Base-by-base conservation (phyloP, 2,888 invertebrate genomes). In the Brachyopa scutellaris region DNA sequence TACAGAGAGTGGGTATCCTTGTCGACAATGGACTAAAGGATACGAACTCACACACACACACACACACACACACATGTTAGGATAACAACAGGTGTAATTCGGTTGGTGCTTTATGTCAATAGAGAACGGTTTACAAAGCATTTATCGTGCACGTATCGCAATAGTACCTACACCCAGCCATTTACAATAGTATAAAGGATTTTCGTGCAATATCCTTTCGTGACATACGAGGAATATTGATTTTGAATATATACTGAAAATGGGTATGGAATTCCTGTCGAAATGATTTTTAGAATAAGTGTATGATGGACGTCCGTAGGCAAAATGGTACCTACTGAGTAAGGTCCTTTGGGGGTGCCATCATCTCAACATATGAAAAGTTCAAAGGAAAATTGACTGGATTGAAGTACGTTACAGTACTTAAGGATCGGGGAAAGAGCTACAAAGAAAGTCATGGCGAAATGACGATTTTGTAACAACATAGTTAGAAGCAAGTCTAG, bases 51-150 rank as follows among this genome's bases (percentile, higher is more conserved):
- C 42, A 9, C 9, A 29, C 6, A 42, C 19, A 19, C 26, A 47
- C 2, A 31, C 5, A 21, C 1, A 11, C n/a, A 33, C 13, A 23
- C 6, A 47, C 6, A n/a, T n/a, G n/a, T 36, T 19, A 51, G 23
- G 15, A 29, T 53, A 61, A 77, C 70, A 72, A 72, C 77, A 78
- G 77, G 77, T 78, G 77, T 57, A 78, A 78, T 70, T 78, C 59
- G 49, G 49, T 64, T 57, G 33, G 45, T 31, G 67, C 21, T 70
- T 70, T 77, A 64, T 62, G 70, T 70, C 77, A 64, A 77, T 70
- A 51, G 61, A 55, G 26, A 5, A 70, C 53, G 38, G 57, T 49
- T 70, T 77, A 70, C 55, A 51, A 38, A 64, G 57, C 70, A 64
- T 57, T 70, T 77, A 69, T 57, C 38, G 66, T 67, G 61, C 67